phyloP scores from a whole-genome alignment of 2,113 vertebrate species.

The Hydrochoerus hydrochaeris region DNA sequence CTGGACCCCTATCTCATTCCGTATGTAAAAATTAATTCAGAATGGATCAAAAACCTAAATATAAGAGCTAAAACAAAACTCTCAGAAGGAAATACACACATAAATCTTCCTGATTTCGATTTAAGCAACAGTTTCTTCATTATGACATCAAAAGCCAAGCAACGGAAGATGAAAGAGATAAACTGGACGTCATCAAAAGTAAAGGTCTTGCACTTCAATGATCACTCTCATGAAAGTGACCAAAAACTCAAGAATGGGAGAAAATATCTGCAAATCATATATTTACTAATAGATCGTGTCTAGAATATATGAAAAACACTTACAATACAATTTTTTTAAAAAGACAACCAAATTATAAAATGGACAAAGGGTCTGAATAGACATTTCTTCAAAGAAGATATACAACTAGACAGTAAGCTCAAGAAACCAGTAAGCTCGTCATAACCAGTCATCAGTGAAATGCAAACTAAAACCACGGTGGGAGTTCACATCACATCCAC shows the following conservation, averaged over 20 bases:
- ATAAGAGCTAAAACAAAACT: conserved; percentile 8
- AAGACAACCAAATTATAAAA: conserved; percentile 32
- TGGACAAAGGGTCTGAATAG: neutral
- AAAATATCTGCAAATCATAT: neutral
- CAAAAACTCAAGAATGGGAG: neutral
- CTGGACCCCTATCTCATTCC: neutral
- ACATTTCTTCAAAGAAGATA: conserved; percentile 19
- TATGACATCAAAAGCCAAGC: neutral
- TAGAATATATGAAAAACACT: neutral
- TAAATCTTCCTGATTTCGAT: neutral
- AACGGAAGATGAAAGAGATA: neutral
- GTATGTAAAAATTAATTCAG: conserved; percentile 17
- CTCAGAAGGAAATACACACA: neutral
- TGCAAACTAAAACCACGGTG: neutral
- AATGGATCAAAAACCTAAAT: conserved; percentile 23
- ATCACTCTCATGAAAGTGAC: conserved; percentile 15
- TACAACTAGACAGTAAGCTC: neutral
- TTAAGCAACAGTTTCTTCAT: neutral
- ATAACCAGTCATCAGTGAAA: neutral
- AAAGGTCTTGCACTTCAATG: neutral
- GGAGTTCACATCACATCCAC: neutral
- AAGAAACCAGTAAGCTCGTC: neutral
- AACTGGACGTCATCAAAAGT: conserved; percentile 18
- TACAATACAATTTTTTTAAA: neutral
- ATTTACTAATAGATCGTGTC: neutral